Percentiles rank a stretch among this genome's conserved stretches.
These are phyloP conservation scores for Porites australiensis DNA, from an alignment of 64 coral and sea anemone species.

Conservation along the genomic window DNA sequence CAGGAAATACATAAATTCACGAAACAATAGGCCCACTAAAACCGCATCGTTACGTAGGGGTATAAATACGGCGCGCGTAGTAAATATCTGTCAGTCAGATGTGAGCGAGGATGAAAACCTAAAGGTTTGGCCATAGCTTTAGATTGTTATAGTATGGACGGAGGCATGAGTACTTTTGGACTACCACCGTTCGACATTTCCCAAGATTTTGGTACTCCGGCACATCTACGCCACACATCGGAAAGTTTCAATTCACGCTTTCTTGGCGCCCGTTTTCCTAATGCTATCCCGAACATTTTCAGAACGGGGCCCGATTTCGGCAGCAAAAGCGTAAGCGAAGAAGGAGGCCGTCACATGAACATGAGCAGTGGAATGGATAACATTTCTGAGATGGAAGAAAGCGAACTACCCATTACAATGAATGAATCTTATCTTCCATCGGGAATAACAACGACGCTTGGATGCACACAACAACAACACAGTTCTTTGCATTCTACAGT, in stretches of 20 bases:
- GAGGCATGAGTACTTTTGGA: slow-evolving; percentile 67
- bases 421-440: slow-evolving; percentile 38
- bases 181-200: slow-evolving; percentile 50
- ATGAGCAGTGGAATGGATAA: slow-evolving; percentile 41
- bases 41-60: slow-evolving; percentile 79
- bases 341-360: slow-evolving; percentile 21
- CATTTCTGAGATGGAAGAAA: slow-evolving; percentile 38
- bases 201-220: slow-evolving; percentile 44
- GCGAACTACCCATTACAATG: slow-evolving; percentile 38
- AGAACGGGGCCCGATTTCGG: slow-evolving; percentile 6
- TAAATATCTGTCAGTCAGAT: slow-evolving; percentile 76
- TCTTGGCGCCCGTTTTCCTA: slow-evolving; percentile 33
- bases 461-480: slow-evolving; percentile 59
- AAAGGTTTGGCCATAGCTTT: slow-evolving; percentile 20
- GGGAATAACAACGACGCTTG: slow-evolving; percentile 45
- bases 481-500: slow-evolving; percentile 9
- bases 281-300: slow-evolving; percentile 41
- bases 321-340: slow-evolving; percentile 19
- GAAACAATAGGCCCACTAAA: slow-evolving; percentile 80
- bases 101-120: not conserved
- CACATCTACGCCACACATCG: slow-evolving; percentile 44
- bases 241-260: slow-evolving; percentile 49
- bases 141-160: slow-evolving; percentile 41
- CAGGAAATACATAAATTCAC: slow-evolving; percentile 99
- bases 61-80: slow-evolving; percentile 86